Evolutionary conservation across 2,888 invertebrate species (phyloP).

Genomic region (Mythimna loreyi): DNA sequence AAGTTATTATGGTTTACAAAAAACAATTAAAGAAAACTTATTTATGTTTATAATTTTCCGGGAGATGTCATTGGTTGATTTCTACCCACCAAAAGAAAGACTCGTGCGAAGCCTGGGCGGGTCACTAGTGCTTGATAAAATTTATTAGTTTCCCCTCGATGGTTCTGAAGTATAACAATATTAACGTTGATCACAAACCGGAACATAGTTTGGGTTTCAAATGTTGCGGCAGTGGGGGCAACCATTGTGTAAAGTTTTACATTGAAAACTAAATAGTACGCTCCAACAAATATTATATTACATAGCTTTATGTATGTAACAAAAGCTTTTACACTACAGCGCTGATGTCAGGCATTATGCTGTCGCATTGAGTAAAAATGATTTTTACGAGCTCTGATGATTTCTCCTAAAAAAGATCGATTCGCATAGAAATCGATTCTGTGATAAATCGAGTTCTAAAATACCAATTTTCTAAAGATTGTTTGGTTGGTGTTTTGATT

Average conservation of each 20-base stretch:
- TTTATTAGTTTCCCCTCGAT: conserved; percentile 72
- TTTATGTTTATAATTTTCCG: no score
- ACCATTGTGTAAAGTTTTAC: conserved; percentile 54
- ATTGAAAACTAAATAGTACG: conserved; percentile 40
- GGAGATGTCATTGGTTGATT: no score
- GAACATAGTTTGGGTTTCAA: conserved; percentile 49
- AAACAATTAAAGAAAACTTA: no score
- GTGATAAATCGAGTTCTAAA: no score
- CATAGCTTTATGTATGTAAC: conserved; percentile 30
- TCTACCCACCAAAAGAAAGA: no score
- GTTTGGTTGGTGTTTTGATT: no score
- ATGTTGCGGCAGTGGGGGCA: conserved; percentile 36
- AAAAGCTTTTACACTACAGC: conserved; percentile 30
- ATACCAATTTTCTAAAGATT: no score
- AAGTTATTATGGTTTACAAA: no score
- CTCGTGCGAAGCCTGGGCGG: no score
- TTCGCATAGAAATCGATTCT: no score
- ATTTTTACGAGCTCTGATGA: no score
- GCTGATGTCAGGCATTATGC: not conserved
- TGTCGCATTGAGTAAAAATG: not conserved
- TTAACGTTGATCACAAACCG: conserved; percentile 36
- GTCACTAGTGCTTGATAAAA: conserved; percentile 69
- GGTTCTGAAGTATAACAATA: conserved; percentile 58
- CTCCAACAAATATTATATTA: conserved; percentile 43
- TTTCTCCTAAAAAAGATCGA: no score